Evolutionary conservation across 2,797 vertebrate genomes (phyloP).

Genomic region (Psittacula echo): DNA sequence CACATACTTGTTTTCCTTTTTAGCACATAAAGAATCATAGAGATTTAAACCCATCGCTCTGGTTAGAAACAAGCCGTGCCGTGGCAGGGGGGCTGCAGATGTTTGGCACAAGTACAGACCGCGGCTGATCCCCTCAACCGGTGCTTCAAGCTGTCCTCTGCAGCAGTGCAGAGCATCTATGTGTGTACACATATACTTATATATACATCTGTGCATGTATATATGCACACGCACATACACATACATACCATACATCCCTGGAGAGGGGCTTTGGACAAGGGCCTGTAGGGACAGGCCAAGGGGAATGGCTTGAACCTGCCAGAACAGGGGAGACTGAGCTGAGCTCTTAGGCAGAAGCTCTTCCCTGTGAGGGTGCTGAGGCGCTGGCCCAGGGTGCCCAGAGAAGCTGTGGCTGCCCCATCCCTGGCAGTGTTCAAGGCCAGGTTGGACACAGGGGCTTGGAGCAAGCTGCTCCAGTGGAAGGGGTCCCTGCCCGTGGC

Average conservation of each 20-base stretch:
- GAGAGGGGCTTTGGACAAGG: background rate
- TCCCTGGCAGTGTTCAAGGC: too few species aligned
- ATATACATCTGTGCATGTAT: background rate
- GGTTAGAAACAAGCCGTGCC: background rate
- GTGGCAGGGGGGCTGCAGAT: background rate
- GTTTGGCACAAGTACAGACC: background rate
- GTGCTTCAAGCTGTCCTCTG: background rate
- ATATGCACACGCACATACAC: background rate
- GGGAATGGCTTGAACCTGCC: background rate
- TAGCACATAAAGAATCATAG: background rate
- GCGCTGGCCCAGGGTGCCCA: too few species aligned
- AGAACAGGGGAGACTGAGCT: background rate
- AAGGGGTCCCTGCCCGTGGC: background rate
- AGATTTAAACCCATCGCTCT: background rate
- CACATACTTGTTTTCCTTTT: background rate
- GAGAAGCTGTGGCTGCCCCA: too few species aligned
- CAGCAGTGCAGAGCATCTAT: background rate
- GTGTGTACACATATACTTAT: background rate
- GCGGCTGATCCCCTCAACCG: fast-evolving
- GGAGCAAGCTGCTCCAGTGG: background rate
- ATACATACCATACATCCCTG: background rate
- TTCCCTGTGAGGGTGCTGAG: too few species aligned
- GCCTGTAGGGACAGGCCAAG: background rate
- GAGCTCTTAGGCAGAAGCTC: too few species aligned
- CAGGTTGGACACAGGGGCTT: background rate